Evolutionary conservation across 2,797 vertebrate species (phyloP).

Genomic region (Notamacropus eugenii): DNA sequence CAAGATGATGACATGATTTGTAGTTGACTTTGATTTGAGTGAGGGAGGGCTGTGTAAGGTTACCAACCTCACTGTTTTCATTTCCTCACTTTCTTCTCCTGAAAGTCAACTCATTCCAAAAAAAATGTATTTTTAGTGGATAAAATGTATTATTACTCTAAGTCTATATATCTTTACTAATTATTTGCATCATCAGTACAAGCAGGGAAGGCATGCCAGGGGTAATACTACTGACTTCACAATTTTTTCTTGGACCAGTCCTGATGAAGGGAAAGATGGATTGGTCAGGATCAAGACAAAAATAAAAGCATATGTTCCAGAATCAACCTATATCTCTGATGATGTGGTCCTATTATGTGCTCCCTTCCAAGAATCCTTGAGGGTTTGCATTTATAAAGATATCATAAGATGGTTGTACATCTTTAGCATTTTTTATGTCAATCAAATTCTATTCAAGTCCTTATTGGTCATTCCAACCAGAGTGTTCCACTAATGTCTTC

Average conservation of each 20-base stretch:
- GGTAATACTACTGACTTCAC: neutral
- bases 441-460: neutral
- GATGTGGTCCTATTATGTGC: constrained; percentile 11
- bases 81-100: too few species aligned
- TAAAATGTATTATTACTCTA: neutral
- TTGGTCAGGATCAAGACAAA: neutral
- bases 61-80: too few species aligned
- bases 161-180: neutral
- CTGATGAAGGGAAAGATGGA: constrained; percentile 36
- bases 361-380: constrained; percentile 42
- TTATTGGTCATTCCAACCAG: neutral
- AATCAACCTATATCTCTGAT: neutral
- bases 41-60: too few species aligned
- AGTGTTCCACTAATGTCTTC: neutral
- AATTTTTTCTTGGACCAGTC: neutral
- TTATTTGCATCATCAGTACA: neutral
- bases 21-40: too few species aligned
- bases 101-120: neutral
- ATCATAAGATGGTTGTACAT: neutral
- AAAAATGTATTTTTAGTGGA: neutral
- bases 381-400: neutral
- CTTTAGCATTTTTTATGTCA: neutral
- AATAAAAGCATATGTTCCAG: neutral
- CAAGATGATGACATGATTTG: too few species aligned
- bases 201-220: neutral